Percentiles rank a stretch among this genome's conserved stretches.
Conservation (phyloP, 1,140 invertebrate genomes). For the Drosophila sulfurigaster region DNA sequence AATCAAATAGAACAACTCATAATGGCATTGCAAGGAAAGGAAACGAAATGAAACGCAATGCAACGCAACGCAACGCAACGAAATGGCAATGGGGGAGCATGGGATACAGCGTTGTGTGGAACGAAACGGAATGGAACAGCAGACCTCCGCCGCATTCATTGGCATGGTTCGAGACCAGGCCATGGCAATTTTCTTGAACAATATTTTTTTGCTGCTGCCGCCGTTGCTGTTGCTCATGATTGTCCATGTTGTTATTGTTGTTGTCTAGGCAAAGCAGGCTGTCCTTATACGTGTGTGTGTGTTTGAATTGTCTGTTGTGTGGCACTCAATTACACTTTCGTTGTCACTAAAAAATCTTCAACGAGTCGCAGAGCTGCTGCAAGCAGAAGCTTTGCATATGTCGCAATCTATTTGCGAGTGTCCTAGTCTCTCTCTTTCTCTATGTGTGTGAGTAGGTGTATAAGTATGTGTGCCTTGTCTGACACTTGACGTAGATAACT, state of each 20-base stretch:
- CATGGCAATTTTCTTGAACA: conserved; percentile 49
- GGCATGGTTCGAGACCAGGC: conserved; percentile 11
- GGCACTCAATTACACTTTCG: conserved; percentile 81
- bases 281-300: conserved; percentile 45
- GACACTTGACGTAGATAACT: conserved; percentile 74
- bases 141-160: neutral
- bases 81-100: neutral
- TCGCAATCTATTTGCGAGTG: conserved; percentile 8
- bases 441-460: conserved; percentile 23
- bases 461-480: conserved; percentile 38
- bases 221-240: neutral
- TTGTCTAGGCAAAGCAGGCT: conserved; percentile 13
- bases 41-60: conserved; percentile 22
- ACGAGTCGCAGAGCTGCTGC: conserved; percentile 27
- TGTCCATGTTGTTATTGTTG: conserved; percentile 35
- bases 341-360: conserved; percentile 77
- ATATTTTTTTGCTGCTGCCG: conserved; percentile 19
- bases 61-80: neutral
- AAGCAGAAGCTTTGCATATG: conserved; percentile 57
- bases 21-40: conserved; percentile 49
- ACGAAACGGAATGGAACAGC: conserved; percentile 6
- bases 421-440: too few relatives aligned
- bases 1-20: conserved; percentile 80
- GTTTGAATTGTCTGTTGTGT: conserved; percentile 78
- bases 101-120: too few relatives aligned